These are phyloP conservation scores for Nomada fabriciana DNA, from an alignment of 2,888 invertebrate species.

Conservation along the genomic window DNA sequence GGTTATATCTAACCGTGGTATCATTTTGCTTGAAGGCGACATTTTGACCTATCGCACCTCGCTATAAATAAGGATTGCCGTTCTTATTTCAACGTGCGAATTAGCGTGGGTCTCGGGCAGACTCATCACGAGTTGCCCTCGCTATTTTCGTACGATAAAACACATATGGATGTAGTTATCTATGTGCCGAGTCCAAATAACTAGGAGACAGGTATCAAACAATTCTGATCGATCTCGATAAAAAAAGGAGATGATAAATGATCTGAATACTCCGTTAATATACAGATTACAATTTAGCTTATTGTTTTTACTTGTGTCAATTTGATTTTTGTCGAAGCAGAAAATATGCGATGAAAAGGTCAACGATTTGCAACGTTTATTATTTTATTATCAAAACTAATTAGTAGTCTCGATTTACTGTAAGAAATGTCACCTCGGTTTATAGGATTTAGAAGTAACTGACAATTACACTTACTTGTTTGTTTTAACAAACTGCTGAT, in stretches of 20 bases:
- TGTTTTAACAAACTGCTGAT: too few species aligned
- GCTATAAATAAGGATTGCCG: slow-evolving; percentile 77
- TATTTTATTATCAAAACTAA: too few species aligned
- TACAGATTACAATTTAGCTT: neutral
- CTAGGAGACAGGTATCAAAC: slow-evolving; percentile 49
- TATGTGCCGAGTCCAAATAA: slow-evolving; percentile 38
- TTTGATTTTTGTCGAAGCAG: too few species aligned
- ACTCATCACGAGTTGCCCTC: slow-evolving; percentile 72
- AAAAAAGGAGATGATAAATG: neutral
- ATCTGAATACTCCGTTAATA: too few species aligned
- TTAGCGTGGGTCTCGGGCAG: slow-evolving; percentile 78
- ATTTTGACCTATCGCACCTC: slow-evolving; percentile 71
- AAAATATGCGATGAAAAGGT: too few species aligned
- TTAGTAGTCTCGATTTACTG: too few species aligned
- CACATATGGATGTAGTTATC: slow-evolving; percentile 14
- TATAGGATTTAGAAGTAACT: too few species aligned
- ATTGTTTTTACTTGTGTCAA: too few species aligned
- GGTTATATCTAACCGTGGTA: slow-evolving; percentile 20
- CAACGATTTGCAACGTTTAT: too few species aligned
- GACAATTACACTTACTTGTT: too few species aligned
- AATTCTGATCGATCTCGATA: slow-evolving; percentile 35
- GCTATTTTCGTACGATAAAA: slow-evolving; percentile 71
- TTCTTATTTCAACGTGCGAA: slow-evolving; percentile 78
- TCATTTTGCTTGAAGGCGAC: slow-evolving; percentile 59
- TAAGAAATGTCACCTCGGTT: too few species aligned